phyloP scores from a whole-genome alignment of 2,888 invertebrate genomes.

The Plagodis dolabraria region DNA sequence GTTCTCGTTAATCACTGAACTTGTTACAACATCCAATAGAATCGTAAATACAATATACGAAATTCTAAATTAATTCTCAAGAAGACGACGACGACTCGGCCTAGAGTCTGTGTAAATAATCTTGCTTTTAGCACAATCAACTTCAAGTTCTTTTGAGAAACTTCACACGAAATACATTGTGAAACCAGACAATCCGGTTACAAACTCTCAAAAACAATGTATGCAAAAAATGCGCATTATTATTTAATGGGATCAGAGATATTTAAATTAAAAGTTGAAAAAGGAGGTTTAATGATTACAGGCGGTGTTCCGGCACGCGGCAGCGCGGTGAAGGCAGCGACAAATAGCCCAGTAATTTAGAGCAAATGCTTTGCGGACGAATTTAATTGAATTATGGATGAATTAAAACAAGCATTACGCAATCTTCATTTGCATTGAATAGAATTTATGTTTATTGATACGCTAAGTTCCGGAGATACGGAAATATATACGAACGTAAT shows the following conservation, averaged over 20 bases:
- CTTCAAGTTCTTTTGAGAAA: constrained; percentile 24
- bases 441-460: constrained; percentile 28
- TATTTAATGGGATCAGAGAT: constrained; percentile 16
- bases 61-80: not conserved
- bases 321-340: constrained; percentile 6
- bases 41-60: not conserved
- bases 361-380: constrained; percentile 6
- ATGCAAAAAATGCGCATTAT: constrained; percentile 24
- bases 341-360: constrained; percentile 22
- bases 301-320: constrained; percentile 1
- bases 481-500: not conserved
- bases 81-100: too few species aligned
- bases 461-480: constrained; percentile 2
- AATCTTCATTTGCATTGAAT: constrained; percentile 40
- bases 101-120: not conserved
- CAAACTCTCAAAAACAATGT: constrained; percentile 22
- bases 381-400: constrained; percentile 14
- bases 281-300: constrained; percentile 4
- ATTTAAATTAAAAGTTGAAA: constrained; percentile 13
- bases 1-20: constrained; percentile 13
- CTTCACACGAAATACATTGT: constrained; percentile 26
- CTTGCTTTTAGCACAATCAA: constrained; percentile 15
- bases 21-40: not conserved
- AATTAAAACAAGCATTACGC: constrained; percentile 34
- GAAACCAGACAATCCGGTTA: constrained; percentile 26